Conservation (phyloP, 30 jellyfish, hydroid and myxozoan genomes). For the Turritopsis rubra region DNA sequence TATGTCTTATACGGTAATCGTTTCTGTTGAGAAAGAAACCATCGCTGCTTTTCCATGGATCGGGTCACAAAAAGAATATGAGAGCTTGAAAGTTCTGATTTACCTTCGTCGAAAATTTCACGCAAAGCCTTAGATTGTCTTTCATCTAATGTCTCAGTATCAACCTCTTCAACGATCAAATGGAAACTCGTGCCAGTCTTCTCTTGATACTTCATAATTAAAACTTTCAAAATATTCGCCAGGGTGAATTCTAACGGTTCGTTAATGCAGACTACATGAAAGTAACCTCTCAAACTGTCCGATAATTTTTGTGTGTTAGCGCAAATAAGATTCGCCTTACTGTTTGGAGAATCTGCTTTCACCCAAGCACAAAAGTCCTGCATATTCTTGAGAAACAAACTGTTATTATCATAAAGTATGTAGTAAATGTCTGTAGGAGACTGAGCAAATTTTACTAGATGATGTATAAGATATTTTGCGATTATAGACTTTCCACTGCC, state of each 20-base stretch:
- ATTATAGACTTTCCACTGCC: background rate
- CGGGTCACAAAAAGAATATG: background rate
- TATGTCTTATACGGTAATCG: background rate
- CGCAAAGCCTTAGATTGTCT: background rate
- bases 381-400: background rate
- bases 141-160: background rate
- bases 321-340: background rate
- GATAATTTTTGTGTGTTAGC: background rate
- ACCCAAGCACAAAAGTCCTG: background rate
- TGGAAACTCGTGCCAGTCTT: background rate
- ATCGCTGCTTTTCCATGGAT: background rate
- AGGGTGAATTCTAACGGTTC: background rate
- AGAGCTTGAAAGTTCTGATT: background rate
- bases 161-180: background rate
- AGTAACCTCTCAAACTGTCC: background rate
- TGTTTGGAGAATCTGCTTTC: background rate
- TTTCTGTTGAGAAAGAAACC: background rate
- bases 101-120: background rate
- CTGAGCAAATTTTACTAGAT: background rate
- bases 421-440: background rate
- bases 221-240: background rate
- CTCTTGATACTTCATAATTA: background rate
- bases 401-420: background rate
- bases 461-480: background rate
- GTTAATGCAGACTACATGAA: background rate